A percentile compares a stretch with the other conserved stretches of the same genome.
Conservation (phyloP, 2,888 invertebrate genomes). For the Anoplius nigerrimus region DNA sequence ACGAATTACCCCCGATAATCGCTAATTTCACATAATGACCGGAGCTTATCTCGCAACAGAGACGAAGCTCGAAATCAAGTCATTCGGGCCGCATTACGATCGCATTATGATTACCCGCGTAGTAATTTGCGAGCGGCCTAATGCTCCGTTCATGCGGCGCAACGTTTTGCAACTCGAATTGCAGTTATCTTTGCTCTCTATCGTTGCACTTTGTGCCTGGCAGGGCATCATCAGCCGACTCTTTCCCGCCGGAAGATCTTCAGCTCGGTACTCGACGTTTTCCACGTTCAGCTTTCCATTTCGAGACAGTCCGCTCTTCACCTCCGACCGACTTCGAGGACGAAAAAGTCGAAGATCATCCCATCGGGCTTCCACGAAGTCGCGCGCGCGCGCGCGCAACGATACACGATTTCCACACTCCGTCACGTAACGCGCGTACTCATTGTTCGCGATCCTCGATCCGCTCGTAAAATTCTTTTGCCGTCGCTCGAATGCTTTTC, state of each 20-base stretch:
- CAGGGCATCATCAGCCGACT: slow-evolving; percentile 47
- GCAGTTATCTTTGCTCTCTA: slow-evolving; percentile 51
- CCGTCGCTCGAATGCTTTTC: too few species aligned
- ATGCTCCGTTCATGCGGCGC: slow-evolving; percentile 46
- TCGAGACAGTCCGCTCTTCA: too few species aligned
- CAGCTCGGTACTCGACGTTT: not conserved
- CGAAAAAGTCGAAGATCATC: too few species aligned
- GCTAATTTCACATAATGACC: slow-evolving; percentile 52
- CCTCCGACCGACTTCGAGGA: too few species aligned
- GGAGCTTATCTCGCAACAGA: slow-evolving; percentile 46
- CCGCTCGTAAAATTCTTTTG: too few species aligned
- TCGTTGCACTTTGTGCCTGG: slow-evolving; percentile 48
- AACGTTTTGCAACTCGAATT: slow-evolving; percentile 56
- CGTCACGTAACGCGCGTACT: too few species aligned
- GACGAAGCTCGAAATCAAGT: slow-evolving; percentile 53
- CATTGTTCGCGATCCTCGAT: too few species aligned
- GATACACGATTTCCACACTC: too few species aligned
- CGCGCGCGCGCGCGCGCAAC: too few species aligned
- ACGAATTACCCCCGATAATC: slow-evolving; percentile 54
- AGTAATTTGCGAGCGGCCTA: slow-evolving; percentile 55
- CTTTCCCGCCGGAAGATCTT: slow-evolving; percentile 34
- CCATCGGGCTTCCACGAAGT: too few species aligned
- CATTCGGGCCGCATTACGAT: slow-evolving; percentile 57
- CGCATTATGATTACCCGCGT: slow-evolving; percentile 57
- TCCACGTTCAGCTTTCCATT: too few species aligned